phyloP scores from a whole-genome alignment of 2,113 vertebrate genomes.

The Hyaena hyaena region DNA sequence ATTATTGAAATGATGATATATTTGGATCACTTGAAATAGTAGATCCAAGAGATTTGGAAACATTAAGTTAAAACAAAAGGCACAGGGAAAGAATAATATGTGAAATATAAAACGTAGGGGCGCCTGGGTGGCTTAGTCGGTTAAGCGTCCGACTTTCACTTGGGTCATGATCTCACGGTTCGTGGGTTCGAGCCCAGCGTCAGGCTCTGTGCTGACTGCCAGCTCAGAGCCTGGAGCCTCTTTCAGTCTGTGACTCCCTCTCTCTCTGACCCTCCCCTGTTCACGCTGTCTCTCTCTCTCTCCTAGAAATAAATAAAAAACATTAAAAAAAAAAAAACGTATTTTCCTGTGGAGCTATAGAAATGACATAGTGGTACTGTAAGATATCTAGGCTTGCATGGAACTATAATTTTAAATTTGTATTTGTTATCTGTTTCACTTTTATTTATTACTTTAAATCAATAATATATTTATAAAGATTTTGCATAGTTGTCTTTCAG shows the following conservation, averaged over 20 bases:
- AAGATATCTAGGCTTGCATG: neutral
- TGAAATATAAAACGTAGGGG: slow-evolving; percentile 58
- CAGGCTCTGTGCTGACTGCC: too few species aligned
- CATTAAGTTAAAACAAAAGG: slow-evolving; percentile 78
- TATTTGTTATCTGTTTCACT: neutral
- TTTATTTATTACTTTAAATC: slow-evolving; percentile 18
- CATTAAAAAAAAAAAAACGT: slow-evolving; percentile 53
- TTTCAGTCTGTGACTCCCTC: too few species aligned
- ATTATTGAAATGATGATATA: slow-evolving; percentile 74
- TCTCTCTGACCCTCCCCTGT: too few species aligned
- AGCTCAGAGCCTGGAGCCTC: too few species aligned
- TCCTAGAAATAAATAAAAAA: too few species aligned
- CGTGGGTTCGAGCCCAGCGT: too few species aligned
- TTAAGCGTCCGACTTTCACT: too few species aligned
- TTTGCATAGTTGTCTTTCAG: neutral
- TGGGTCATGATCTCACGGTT: too few species aligned
- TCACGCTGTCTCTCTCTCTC: too few species aligned
- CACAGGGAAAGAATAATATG: neutral
- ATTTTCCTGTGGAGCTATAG: slow-evolving; percentile 30
- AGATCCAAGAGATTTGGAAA: slow-evolving; percentile 71
- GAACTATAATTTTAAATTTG: neutral
- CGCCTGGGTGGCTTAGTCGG: too few species aligned
- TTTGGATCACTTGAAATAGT: slow-evolving; percentile 50
- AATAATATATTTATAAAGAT: neutral
- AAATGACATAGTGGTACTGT: neutral